These are phyloP conservation scores for Macroramphosus scolopax DNA, from an alignment of 2,797 vertebrate species.

Conservation along the genomic window DNA sequence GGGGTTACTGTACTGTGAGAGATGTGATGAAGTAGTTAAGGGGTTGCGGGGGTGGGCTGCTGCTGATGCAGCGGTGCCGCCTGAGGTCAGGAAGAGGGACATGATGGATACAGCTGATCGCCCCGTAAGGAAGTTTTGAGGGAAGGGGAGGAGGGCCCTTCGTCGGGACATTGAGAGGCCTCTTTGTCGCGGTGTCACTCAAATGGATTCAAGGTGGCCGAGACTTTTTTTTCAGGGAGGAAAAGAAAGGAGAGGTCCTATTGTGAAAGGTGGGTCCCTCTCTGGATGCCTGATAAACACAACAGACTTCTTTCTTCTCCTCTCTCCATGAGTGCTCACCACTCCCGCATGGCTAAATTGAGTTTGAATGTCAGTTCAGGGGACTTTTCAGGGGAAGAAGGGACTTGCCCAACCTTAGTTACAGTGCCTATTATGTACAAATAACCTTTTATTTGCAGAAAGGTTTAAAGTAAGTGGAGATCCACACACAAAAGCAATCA, in stretches of 20 bases:
- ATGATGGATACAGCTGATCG: constrained; percentile 92
- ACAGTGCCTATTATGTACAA: constrained; percentile 1
- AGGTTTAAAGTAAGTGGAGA: too few relatives aligned
- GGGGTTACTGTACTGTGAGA: constrained; percentile 32
- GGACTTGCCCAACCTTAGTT: too few relatives aligned
- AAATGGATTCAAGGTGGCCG: constrained; percentile 76
- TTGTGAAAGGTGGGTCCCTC: constrained; percentile 64
- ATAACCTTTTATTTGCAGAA: constrained; percentile 5
- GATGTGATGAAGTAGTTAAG: not conserved
- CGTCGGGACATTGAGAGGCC: constrained; percentile 80
- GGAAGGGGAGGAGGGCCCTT: constrained; percentile 76
- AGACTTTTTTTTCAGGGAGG: constrained; percentile 61
- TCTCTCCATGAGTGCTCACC: constrained; percentile 47
- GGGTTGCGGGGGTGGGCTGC: constrained; percentile 35
- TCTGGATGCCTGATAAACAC: constrained; percentile 56
- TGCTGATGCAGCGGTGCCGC: constrained; percentile 82
- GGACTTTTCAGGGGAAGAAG: constrained; percentile 28
- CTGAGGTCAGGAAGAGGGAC: constrained; percentile 88
- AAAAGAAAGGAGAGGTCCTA: constrained; percentile 64
- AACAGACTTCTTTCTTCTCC: constrained; percentile 67
- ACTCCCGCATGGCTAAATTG: constrained; percentile 47
- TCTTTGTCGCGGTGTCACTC: constrained; percentile 90
- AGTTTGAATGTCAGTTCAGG: constrained; percentile 40
- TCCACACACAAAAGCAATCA: not conserved
- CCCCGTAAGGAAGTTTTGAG: constrained; percentile 85